Base-by-base conservation (phyloP, 1,140 invertebrate genomes). In the Cephus cinctus region DNA sequence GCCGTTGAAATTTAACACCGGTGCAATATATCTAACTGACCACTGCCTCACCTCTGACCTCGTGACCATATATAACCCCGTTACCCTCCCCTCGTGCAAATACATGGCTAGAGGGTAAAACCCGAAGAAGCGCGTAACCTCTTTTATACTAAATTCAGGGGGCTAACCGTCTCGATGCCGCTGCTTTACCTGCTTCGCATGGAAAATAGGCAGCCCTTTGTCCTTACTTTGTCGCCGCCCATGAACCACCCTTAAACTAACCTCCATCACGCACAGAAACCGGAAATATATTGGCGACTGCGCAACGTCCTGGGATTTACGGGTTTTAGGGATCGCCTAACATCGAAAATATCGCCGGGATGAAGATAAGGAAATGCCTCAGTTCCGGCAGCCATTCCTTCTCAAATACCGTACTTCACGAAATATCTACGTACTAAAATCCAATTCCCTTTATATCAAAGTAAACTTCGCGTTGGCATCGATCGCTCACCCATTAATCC, bases 21-120 rank as follows among this genome's bases (percentile, higher is more conserved):
- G 21, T 21, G 44, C 44, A 34, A 59, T 59, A 27, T n/a, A 59
- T 59, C 52, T 54, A 59, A 52, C 57, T 48, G 47, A 42, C 40
- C 49, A 50, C 42, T 45, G 27, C 30, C 14, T 56, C 50, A 61
- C 58, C 57, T 60, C 56, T 53, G 50, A 50, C 50, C 54, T 35
- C 25, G 48, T 38, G 52, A 52, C 43, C 49, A 47, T 61, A 60
- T 56, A 60, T 61, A 61, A 60, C 41, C n/a, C n/a, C n/a, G n/a
- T n/a, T n/a, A n/a, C n/a, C n/a, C n/a, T n/a, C n/a, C n/a, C n/a
- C n/a, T n/a, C n/a, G 43, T 30, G 47, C 44, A 50, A 49, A 54
- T 20, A n/a, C 30, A 18, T 12, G 16, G 43, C 22, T 21, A 11
- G n/a, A 3, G 20, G 15, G 8, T 9, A 5, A 11, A 16, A 25